Conservation (phyloP, 1,140 invertebrate genomes). For the Whitmania pigra region DNA sequence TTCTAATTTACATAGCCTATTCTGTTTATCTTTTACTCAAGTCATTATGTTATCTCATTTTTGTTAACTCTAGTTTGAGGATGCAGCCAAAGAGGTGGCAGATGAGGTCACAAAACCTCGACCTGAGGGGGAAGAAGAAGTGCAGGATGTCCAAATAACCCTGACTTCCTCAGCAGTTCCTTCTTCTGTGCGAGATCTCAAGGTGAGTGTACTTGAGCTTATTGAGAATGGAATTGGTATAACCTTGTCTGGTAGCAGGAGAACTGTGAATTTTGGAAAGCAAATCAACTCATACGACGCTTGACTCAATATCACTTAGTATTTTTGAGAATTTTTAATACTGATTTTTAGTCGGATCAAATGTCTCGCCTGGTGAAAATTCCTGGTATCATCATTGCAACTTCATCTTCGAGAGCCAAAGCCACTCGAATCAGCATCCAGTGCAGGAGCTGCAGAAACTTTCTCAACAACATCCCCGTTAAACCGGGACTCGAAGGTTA, state of each 20-base stretch:
- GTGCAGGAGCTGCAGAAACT: slow-evolving; percentile 80
- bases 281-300: too few species aligned
- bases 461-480: slow-evolving; percentile 74
- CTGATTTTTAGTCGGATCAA: slow-evolving; percentile 63
- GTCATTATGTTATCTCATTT: slow-evolving; percentile 18
- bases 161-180: slow-evolving; percentile 51
- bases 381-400: slow-evolving; percentile 85
- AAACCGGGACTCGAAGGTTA: slow-evolving; percentile 94
- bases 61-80: slow-evolving; percentile 60
- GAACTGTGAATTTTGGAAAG: too few species aligned
- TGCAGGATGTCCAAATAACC: slow-evolving; percentile 87
- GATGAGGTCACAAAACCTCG: slow-evolving; percentile 87
- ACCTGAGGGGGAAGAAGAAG: slow-evolving; percentile 72
- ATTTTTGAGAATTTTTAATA: background rate
- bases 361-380: slow-evolving; percentile 88
- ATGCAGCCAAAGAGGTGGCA: slow-evolving; percentile 88
- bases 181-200: slow-evolving; percentile 22
- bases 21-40: background rate
- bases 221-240: too few species aligned
- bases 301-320: too few species aligned
- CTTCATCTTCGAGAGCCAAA: slow-evolving; percentile 84
- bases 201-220: slow-evolving; percentile 1
- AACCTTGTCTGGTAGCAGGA: too few species aligned
- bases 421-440: slow-evolving; percentile 88
- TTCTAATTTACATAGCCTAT: too few species aligned